Base-by-base conservation (phyloP, 2,888 invertebrate genomes). In the Macrosoma leucophasiata region DNA sequence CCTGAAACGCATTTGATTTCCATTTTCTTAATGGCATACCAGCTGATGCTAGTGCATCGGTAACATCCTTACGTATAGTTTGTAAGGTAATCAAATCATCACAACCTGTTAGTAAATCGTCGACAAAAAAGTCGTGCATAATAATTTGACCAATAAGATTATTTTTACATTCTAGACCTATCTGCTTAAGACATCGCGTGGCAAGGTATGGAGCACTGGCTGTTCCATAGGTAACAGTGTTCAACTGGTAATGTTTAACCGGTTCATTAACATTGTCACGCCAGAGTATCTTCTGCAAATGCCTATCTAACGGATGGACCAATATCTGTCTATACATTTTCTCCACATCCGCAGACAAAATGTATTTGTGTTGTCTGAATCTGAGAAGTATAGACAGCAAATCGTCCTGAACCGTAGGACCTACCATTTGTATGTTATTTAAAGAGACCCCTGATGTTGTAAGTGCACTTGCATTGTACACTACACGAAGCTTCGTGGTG, bases 201-300 rank as follows among this genome's bases (percentile, higher is more conserved):
- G 50, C 50, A 2, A 54, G 32, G 36, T 37, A 56, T 1, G 50
- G 50, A 1, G 50, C 53, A 25, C 50, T 50, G 1, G 53, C 46
- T 1, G 50, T 52, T 8, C 51, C 54, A 19, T 53, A 53, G 1
- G 48, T 52, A 1, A 52, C 50, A 2, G 49, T 50, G 25, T 55
- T 54, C 9, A 55, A 22, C 33, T 46, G 1, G n/a, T n/a, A n/a
- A n/a, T n/a, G n/a, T 10, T 48, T 36, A 6, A 53, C 4, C 1
- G 41, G 34, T 3, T 36, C 14, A 1, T 22, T 23, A 0, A 41
- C 11, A 22, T 49, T 14, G 14, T 44, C 30, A 30, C 54, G 50
- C 52, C 53, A 53, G 39, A 43, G 7, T 5, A 43, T 30, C 10
- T 24, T 15, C 17, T 43, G 34, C 14, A 39, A 14, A 20, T 39